Evolutionary conservation across 2,113 vertebrate genomes (phyloP), one percentile per base, ranked within the genome.

Genomic region (Takifugu flavidus): DNA sequence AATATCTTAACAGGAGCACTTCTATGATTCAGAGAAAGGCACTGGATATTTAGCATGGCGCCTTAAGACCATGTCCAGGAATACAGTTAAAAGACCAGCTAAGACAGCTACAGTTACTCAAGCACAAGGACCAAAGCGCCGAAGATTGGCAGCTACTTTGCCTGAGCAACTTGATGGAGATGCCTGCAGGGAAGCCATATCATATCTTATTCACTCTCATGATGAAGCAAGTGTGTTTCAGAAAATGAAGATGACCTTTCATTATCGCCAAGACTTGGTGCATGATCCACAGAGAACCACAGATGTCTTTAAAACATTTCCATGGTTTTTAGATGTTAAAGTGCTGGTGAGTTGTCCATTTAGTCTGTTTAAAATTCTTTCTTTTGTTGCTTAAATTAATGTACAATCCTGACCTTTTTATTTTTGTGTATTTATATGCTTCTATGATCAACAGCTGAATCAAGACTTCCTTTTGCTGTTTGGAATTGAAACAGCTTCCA

Each of bases 201-300:
- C 57, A 53, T 20, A 20, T 20, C 20, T 20, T 82, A 8, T 75
- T 61, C 75, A 78, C 60, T 65, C 51, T 50, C 46, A 34, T 34
- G 74, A 81, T 67, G 67, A 78, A 62, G 68, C 56, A 64, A 65
- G 45, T 61, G 69, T 75, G 3, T 64, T 75, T 68, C 26, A 79
- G 66, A 82, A 73, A 62, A 75, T 78, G 68, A 78, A 59, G 44
- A 59, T 60, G 49, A 70, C 70, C 6, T 65, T 74, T 0, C 47
- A 74, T 56, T 20, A 20, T 20, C 20, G 20, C 20, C 20, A 20
- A 20, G 20, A 20, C 20, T 20, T 20, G 20, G 20, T 74, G 6
- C 59, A 70, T 80, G 56, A 80, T 28, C 46, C 66, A 20, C 20
- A 77, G 4, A 67, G 67, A 71, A 47, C 59, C 13, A 39, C 62